Evolutionary conservation across 2,797 vertebrate genomes (phyloP).

Genomic region (Tokudaia tokunoshimensis): DNA sequence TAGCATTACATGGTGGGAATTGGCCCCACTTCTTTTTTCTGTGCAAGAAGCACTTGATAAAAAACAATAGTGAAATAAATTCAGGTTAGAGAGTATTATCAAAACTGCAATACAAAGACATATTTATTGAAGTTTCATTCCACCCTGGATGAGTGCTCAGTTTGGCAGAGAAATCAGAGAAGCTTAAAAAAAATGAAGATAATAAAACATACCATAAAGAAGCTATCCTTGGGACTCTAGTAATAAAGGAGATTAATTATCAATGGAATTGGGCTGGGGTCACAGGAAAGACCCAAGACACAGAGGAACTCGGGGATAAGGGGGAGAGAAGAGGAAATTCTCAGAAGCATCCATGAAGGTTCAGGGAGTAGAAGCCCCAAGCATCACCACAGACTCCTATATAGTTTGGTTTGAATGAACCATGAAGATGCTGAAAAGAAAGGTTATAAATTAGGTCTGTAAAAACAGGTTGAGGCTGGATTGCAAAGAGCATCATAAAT

Average conservation of each 20-base stretch:
- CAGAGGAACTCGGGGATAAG: background rate
- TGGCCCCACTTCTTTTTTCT: constrained; percentile 33
- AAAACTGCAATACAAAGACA: background rate
- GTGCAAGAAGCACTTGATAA: constrained; percentile 30
- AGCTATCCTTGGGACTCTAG: background rate
- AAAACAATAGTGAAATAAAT: constrained; percentile 62
- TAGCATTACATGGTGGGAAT: background rate
- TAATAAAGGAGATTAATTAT: constrained; percentile 1
- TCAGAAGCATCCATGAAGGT: background rate
- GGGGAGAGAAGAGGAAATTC: background rate
- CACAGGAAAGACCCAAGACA: background rate
- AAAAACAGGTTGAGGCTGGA: constrained; percentile 8
- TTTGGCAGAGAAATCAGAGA: constrained; percentile 52
- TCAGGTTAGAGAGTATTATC: constrained; percentile 33
- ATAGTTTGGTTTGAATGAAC: background rate
- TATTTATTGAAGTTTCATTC: constrained; percentile 34
- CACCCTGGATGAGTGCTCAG: background rate
- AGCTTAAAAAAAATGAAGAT: background rate
- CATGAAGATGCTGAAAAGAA: background rate
- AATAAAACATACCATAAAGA: constrained; percentile 21
- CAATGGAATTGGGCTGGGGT: background rate
- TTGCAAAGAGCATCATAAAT: constrained; percentile 58
- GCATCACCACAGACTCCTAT: background rate
- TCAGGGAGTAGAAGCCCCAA: background rate
- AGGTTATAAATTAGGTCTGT: constrained; percentile 28